Evolutionary conservation across 1,140 invertebrate species (phyloP).

Genomic region (Euglossa dilemma): DNA sequence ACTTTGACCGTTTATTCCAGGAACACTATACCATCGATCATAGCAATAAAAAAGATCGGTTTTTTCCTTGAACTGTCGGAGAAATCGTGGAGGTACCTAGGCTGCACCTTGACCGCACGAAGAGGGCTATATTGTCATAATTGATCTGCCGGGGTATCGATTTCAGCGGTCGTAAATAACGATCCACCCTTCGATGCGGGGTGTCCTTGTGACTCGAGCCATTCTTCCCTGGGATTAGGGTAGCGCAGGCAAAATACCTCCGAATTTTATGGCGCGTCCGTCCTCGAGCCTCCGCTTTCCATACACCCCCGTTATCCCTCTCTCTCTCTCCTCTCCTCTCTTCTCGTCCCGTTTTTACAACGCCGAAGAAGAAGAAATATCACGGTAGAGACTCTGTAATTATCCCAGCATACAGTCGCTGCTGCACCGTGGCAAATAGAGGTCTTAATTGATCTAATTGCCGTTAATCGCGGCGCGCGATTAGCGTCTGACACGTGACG

Average conservation of each 20-base stretch:
- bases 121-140: conserved; percentile 72
- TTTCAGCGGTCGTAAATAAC: conserved; percentile 80
- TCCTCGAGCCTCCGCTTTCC: neutral
- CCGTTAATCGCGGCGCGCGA: conserved; percentile 25
- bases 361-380: neutral
- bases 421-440: neutral
- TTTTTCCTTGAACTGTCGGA: neutral
- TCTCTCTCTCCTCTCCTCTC: neutral
- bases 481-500: conserved; percentile 34
- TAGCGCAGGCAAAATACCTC: conserved; percentile 13
- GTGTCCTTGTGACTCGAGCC: conserved; percentile 53
- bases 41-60: too few species aligned
- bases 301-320: too few species aligned
- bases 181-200: conserved; percentile 66
- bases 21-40: too few species aligned
- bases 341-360: neutral
- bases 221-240: conserved; percentile 66
- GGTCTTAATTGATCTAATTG: conserved; percentile 26
- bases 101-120: neutral
- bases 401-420: neutral
- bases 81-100: too few species aligned
- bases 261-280: conserved; percentile 36
- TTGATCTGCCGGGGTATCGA: conserved; percentile 76
- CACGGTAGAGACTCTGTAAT: neutral
- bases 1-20: too few species aligned